phyloP scores from a whole-genome alignment of 2,113 vertebrate species.

The Notarius quadriscutis region DNA sequence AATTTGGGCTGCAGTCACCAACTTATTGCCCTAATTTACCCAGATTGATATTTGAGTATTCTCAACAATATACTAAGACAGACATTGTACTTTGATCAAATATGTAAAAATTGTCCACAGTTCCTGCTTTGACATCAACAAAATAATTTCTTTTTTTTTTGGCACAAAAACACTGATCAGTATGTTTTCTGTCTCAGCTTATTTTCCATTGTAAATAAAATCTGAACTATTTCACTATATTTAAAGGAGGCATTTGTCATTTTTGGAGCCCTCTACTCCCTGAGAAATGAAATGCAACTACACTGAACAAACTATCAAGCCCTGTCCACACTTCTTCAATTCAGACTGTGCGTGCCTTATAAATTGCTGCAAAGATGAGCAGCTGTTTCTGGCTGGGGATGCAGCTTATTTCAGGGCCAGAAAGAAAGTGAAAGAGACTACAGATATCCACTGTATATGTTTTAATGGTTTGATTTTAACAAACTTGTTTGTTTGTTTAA shows the following conservation, averaged over 20 bases:
- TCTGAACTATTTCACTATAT: not conserved
- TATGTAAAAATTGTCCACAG: not conserved
- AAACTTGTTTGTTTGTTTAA: not conserved
- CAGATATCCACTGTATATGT: not conserved
- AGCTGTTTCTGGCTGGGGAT: not conserved
- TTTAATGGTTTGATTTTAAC: not conserved
- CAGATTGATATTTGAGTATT: not conserved
- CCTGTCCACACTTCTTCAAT: not conserved
- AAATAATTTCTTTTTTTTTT: not conserved
- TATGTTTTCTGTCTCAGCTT: not conserved
- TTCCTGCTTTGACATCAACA: not conserved
- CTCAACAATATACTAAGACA: too few species aligned
- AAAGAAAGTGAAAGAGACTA: not conserved
- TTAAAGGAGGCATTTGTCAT: not conserved
- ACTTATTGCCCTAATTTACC: not conserved
- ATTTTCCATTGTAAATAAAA: not conserved
- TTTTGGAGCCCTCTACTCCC: not conserved
- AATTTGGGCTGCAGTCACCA: not conserved
- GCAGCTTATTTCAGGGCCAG: not conserved
- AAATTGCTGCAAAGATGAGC: not conserved
- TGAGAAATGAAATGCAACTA: not conserved
- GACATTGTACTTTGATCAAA: not conserved
- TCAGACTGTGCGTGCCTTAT: not conserved
- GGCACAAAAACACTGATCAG: not conserved
- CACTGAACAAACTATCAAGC: not conserved